Evolutionary conservation across 1,140 invertebrate species (phyloP).

Genomic region (Eriocheir sinensis): DNA sequence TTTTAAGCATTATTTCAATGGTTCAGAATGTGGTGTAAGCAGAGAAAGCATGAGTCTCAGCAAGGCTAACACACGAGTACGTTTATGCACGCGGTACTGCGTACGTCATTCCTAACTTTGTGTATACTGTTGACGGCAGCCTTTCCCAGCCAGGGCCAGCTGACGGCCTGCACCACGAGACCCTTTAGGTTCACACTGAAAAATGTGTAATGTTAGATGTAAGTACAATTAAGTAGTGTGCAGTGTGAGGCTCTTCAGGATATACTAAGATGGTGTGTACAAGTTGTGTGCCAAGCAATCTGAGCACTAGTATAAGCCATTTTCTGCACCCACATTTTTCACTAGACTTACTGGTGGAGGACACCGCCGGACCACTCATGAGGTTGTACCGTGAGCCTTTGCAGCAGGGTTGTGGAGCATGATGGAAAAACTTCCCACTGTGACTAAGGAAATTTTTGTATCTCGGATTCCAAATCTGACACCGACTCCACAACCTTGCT

Average conservation of each 20-base stretch:
- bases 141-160: neutral
- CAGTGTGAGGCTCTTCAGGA: neutral
- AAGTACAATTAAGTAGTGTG: neutral
- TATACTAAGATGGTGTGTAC: neutral
- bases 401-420: too few species aligned
- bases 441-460: too few species aligned
- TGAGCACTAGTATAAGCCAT: neutral
- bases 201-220: neutral
- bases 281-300: slow-evolving; percentile 23
- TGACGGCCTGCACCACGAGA: neutral
- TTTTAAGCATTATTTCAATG: too few species aligned
- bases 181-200: neutral
- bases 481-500: too few species aligned
- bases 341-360: neutral
- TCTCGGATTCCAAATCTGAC: too few species aligned
- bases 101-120: neutral
- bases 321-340: neutral
- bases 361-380: too few species aligned
- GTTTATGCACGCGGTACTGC: too few species aligned
- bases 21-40: too few species aligned
- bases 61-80: too few species aligned
- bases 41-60: too few species aligned
- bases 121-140: neutral
- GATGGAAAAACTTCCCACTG: too few species aligned
- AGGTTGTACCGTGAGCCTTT: too few species aligned